Percentiles rank a stretch among this genome's conserved stretches.
phyloP scores from a whole-genome alignment of 2,797 vertebrate species.

The Amphiprion clarkii region DNA sequence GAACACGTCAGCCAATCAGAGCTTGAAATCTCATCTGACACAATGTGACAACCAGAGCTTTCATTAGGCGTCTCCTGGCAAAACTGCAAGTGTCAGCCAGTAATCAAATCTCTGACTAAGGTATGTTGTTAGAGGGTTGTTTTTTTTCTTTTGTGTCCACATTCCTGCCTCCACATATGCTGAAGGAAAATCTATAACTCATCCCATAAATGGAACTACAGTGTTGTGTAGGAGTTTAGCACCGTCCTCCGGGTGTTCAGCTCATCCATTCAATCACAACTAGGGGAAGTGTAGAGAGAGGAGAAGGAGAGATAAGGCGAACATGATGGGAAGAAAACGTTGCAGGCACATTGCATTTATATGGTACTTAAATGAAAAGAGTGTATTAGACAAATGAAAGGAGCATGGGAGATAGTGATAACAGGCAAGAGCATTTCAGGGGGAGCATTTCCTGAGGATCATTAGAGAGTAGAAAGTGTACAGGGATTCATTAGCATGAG shows the following conservation, averaged over 20 bases:
- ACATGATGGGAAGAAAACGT: constrained; percentile 64
- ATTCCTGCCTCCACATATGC: constrained; percentile 35
- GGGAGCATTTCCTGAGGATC: constrained; percentile 65
- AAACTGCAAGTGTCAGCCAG: constrained; percentile 30
- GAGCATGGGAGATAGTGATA: constrained; percentile 70
- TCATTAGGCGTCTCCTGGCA: constrained; percentile 30
- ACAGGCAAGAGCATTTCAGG: constrained; percentile 56
- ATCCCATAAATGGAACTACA: constrained; percentile 68
- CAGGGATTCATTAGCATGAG: constrained; percentile 75
- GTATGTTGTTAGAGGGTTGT: constrained; percentile 51
- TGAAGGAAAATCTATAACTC: constrained; percentile 68
- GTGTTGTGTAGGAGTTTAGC: constrained; percentile 57
- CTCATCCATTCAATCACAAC: constrained; percentile 69
- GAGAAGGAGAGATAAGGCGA: constrained; percentile 56
- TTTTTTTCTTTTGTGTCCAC: constrained; percentile 39
- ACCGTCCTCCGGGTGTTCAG: constrained; percentile 50
- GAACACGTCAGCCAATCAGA: not conserved
- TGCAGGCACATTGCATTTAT: constrained; percentile 65
- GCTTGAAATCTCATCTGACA: constrained; percentile 4
- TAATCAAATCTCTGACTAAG: constrained; percentile 56
- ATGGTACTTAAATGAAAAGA: constrained; percentile 68
- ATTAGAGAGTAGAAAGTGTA: constrained; percentile 67
- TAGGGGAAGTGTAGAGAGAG: constrained; percentile 18
- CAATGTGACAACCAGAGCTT: constrained; percentile 22
- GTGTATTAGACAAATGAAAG: constrained; percentile 71